Evolutionary conservation across 2,797 vertebrate species (phyloP).

Genomic region (Simalia tracyae): DNA sequence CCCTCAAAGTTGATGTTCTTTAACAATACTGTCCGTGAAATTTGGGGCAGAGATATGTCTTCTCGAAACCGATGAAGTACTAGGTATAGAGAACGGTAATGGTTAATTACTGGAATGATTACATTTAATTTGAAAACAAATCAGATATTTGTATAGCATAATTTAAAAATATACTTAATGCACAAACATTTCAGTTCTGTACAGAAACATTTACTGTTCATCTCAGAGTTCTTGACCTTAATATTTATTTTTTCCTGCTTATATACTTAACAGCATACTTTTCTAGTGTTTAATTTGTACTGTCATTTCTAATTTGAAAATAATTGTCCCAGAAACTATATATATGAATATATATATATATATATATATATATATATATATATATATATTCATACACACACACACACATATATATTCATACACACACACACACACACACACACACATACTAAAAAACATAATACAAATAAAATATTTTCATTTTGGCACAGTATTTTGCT

Average conservation of each 20-base stretch:
- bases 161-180: not conserved
- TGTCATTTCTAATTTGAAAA: not conserved
- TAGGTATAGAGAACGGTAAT: not conserved
- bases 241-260: not conserved
- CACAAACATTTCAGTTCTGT: not conserved
- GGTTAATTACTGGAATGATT: not conserved
- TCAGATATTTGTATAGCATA: not conserved
- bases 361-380: not conserved
- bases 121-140: not conserved
- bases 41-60: too few species aligned
- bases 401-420: not conserved
- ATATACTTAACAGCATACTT: not conserved
- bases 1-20: too few species aligned
- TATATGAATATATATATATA: not conserved
- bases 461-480: not conserved
- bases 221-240: not conserved
- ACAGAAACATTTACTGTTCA: not conserved
- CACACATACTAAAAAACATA: not conserved
- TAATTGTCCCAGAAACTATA: not conserved
- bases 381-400: not conserved
- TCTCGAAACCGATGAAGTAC: not conserved
- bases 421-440: not conserved
- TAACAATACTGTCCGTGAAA: too few species aligned
- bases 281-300: not conserved
- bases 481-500: not conserved